Base-by-base conservation (phyloP, 2,888 invertebrate genomes). In the Phrixothrix hirtus region DNA sequence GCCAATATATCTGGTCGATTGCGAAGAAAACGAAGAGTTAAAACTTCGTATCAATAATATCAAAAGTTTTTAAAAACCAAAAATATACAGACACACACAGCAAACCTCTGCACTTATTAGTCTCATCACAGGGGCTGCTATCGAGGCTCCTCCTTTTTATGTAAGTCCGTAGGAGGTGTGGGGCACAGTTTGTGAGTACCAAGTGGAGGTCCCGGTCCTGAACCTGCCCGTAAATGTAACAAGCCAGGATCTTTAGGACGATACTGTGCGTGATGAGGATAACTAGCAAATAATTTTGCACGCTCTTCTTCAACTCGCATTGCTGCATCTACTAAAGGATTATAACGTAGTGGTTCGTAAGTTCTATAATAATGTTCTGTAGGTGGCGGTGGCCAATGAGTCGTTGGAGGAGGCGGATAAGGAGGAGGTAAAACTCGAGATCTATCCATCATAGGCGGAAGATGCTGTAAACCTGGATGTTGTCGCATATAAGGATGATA, bases 301-400 rank as follows among this genome's bases (percentile, higher is more conserved):
- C 89, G 83, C 72, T 90, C 87, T 65, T 90, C 89, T 69, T 89
- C 89, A 34, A 85, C 87, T 45, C 88, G 81, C 69, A 87, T 83
- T 12, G 88, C 88, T 9, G 86, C 88, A 64, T 89, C 89, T 78
- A 91, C 84, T 21, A 91, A 77, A 12, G 90, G 89, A 71, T 88
- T 89, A 73, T 88, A 89, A 45, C 89, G 83, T 58, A 89, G 80
- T 29, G 87, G 85, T 70, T 87, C 87, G 67, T 81, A 82, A 25
- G 52, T 30, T 30, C 82, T 74, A 73, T 87, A 89, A 17, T 82
- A 81, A 1, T 81, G 80, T 14, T 76, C 76, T 1, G 73, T 58
- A 0, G 78, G 75, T 0, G 78, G 75, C 1, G 75, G 75, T 4
- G 76, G 75, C 47, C 77, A 78, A 42, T 75, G 72, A 13, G 73